Conservation (phyloP, 2,113 vertebrate species). For the Alligator sinensis region DNA sequence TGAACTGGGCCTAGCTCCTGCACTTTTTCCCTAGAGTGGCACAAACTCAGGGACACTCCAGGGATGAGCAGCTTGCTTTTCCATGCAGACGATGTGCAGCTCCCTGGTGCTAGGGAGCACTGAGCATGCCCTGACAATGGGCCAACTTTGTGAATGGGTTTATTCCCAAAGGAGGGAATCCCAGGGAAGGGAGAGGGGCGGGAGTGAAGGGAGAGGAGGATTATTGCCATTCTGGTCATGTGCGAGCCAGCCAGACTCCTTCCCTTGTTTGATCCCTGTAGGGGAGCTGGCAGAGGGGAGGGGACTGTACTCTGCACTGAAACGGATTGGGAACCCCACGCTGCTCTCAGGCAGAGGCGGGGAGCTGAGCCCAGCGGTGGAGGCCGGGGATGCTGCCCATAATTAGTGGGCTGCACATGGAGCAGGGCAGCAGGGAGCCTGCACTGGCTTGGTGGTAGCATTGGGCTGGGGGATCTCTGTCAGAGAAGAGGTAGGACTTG, state of each 20-base stretch:
- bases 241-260: constrained; percentile 4
- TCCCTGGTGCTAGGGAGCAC: neutral
- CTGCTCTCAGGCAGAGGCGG: neutral
- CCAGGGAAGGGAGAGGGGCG: neutral
- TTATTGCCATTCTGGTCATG: constrained; percentile 50
- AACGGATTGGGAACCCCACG: neutral
- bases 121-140: neutral
- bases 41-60: neutral
- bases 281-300: neutral
- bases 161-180: neutral
- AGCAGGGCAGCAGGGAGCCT: neutral
- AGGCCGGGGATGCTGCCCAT: neutral
- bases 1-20: too few relatives aligned
- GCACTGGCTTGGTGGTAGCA: neutral
- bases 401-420: neutral
- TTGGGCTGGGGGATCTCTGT: neutral
- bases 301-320: neutral
- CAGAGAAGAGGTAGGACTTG: constrained; percentile 30
- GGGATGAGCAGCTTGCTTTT: neutral
- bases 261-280: neutral
- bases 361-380: neutral
- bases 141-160: neutral
- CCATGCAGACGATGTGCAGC: neutral
- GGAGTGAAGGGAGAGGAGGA: neutral
- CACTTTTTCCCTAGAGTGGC: neutral